These are phyloP conservation scores for Xerus rutilus DNA, from an alignment of 2,797 vertebrate species.

Conservation along the genomic window DNA sequence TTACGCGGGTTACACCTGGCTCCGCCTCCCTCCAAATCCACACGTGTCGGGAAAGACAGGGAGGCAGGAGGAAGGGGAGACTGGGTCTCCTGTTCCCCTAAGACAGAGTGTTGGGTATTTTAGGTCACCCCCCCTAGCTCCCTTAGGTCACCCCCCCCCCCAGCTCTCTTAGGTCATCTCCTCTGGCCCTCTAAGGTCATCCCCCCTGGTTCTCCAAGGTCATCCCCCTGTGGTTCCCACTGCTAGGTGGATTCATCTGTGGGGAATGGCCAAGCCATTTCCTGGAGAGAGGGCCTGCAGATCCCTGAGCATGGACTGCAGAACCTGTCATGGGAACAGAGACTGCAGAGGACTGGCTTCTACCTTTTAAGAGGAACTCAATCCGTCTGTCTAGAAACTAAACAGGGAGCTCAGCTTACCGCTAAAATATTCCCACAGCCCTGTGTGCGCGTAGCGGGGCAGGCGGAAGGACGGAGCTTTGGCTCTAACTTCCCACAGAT, in stretches of 20 bases:
- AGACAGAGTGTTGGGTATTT: not conserved
- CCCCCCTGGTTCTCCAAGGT: no score
- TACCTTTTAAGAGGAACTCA: conserved; percentile 69
- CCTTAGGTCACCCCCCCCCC: no score
- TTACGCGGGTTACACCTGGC: not conserved
- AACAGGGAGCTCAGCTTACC: conserved; percentile 69
- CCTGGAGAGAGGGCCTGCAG: not conserved
- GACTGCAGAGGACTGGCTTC: not conserved
- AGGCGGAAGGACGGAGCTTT: conserved; percentile 78
- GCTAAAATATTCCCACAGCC: conserved; percentile 74
- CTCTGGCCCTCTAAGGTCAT: no score
- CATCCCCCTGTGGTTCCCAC: not conserved
- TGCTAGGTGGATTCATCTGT: no score
- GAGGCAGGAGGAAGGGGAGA: not conserved
- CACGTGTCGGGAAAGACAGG: not conserved
- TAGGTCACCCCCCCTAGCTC: no score
- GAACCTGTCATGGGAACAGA: not conserved
- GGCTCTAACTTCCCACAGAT: not conserved
- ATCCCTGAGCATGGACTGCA: not conserved
- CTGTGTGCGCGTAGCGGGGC: not conserved
- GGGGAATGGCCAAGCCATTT: not conserved
- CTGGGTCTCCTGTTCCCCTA: not conserved
- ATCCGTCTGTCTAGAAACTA: conserved; percentile 71
- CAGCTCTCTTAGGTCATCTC: no score
- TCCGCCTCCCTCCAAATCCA: conserved; percentile 59